Evolutionary conservation across 2,113 vertebrate genomes (phyloP), one percentile per base, ranked within the genome.

Genomic region (Vimba vimba): DNA sequence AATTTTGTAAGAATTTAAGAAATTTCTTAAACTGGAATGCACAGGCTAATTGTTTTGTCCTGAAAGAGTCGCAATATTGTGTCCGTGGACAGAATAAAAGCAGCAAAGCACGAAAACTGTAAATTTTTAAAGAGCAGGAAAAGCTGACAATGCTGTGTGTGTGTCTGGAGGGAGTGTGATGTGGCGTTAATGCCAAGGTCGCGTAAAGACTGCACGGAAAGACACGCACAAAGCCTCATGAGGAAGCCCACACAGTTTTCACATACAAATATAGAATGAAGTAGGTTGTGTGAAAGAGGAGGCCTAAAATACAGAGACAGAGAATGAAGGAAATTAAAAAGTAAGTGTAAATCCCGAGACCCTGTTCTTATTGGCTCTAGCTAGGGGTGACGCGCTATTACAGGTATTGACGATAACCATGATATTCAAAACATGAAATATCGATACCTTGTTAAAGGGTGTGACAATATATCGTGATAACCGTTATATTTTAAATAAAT

Each of bases 31-130:
- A 73, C 23, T 64, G 39, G n/a, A 62, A 2, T 21, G 36, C 36
- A 45, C 86, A 80, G 83, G 87, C 88, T 90, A 92, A 83, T 86
- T 89, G 79, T 64, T 55, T 73, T 64, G 64, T 78, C 39, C 77
- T 43, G 25, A 30, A 36, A 77, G 45, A 50, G 47, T 27, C 8
- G 13, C 33, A 77, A 81, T 19, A 71, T 45, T 59, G 1, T 73
- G 39, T 57, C 45, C 8, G 1, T 79, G 39, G 47, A 66, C 39
- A 59, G 64, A 86, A 89, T 36, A 71, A 84, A 82, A 81, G 84
- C 86, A 83, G 36, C 47, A 55, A 93, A 94, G 93, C 91, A 93
- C 92, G 89, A 91, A 93, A 92, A 90, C 87, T 85, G 82, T 92
- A 86, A 83, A 92, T 92, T 91, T 92, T 94, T 94, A 88, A 94